These are phyloP conservation scores for Emydura subglobosa DNA, from an alignment of 2,113 vertebrate species.

Conservation along the genomic window DNA sequence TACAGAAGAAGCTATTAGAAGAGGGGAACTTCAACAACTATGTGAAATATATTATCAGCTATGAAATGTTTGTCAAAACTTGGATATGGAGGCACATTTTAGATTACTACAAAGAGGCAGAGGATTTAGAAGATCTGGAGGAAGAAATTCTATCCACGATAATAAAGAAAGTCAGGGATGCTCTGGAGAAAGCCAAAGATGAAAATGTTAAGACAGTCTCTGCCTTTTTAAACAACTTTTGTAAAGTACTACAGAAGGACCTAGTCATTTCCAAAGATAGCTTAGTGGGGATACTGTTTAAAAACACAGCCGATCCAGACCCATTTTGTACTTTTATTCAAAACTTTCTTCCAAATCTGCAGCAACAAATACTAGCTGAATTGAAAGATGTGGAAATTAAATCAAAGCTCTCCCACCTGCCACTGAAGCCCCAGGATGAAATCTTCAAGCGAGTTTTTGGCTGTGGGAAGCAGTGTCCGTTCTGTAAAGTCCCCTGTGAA, in stretches of 20 bases:
- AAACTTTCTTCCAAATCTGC: neutral
- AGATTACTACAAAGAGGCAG: neutral
- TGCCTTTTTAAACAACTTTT: neutral
- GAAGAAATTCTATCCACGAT: neutral
- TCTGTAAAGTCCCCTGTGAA: constrained; percentile 58
- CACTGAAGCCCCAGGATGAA: constrained; percentile 5
- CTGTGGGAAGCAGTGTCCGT: neutral
- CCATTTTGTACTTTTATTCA: neutral
- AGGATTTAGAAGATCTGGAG: neutral
- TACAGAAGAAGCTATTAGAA: constrained; percentile 4
- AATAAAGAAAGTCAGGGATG: neutral
- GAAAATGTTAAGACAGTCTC: neutral
- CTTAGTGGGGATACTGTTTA: neutral
- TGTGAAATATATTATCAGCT: neutral
- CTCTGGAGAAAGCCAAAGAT: neutral
- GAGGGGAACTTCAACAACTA: neutral
- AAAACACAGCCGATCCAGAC: neutral
- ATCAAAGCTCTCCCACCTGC: neutral
- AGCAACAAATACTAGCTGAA: neutral
- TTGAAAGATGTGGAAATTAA: neutral
- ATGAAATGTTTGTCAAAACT: constrained; percentile 16
- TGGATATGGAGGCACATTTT: constrained; percentile 28
- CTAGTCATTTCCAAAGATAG: neutral
- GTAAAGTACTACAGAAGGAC: neutral
- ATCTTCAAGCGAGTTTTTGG: constrained; percentile 67